Percentiles rank a stretch among this genome's conserved stretches.
phyloP scores from a whole-genome alignment of 2,888 invertebrate genomes.

The Spatulosminthurus flaviceps region DNA sequence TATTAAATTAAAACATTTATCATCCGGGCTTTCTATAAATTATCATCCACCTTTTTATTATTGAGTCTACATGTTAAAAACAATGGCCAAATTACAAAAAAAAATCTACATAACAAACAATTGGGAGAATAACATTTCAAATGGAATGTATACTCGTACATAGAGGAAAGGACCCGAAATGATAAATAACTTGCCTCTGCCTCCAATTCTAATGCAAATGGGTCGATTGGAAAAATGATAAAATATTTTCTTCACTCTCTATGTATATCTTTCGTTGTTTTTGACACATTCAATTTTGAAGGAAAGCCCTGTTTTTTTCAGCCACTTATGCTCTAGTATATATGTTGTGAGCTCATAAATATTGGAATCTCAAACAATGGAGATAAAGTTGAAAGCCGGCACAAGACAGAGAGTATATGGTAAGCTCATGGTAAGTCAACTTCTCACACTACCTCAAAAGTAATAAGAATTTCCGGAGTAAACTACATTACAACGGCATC shows the following conservation, averaged over 20 bases:
- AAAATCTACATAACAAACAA: no score
- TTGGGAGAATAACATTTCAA: no score
- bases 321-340: neutral
- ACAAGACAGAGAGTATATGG: conserved; percentile 31
- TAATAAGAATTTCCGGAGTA: neutral
- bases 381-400: conserved; percentile 43
- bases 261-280: neutral
- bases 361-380: conserved; percentile 42
- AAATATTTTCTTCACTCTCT: no score
- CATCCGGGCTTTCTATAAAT: no score
- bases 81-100: no score
- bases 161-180: no score
- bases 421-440: neutral
- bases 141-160: no score
- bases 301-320: conserved; percentile 30
- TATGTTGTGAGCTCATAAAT: conserved; percentile 28
- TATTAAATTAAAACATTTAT: no score
- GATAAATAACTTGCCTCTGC: neutral
- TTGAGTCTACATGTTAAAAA: no score
- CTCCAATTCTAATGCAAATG: neutral
- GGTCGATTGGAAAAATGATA: neutral
- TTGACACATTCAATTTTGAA: conserved; percentile 38
- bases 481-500: no score
- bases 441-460: neutral
- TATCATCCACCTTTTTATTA: no score